phyloP scores from a whole-genome alignment of 2,113 vertebrate species.

The Amblyopsis rosae region DNA sequence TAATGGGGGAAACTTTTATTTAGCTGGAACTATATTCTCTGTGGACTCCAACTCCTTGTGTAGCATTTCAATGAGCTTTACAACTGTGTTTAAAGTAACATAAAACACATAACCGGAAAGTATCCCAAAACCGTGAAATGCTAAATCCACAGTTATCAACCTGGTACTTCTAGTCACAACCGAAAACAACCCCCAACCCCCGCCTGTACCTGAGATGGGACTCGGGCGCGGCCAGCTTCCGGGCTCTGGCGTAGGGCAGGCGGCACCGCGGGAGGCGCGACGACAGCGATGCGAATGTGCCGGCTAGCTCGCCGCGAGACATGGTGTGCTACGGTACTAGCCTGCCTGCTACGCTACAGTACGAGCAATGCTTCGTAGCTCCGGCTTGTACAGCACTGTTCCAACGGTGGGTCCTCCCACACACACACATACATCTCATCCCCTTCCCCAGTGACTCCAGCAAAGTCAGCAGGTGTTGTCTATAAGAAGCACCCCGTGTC shows the following conservation, averaged over 20 bases:
- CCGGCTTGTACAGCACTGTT: slow-evolving; percentile 42
- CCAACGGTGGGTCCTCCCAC: slow-evolving; percentile 49
- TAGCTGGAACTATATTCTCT: too few species aligned
- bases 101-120: too few species aligned
- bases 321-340: slow-evolving; percentile 56
- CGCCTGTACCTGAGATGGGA: slow-evolving; percentile 68
- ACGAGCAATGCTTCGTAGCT: slow-evolving; percentile 45
- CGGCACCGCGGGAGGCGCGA: slow-evolving; percentile 69
- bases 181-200: slow-evolving; percentile 12
- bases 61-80: too few species aligned
- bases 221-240: slow-evolving; percentile 39
- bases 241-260: slow-evolving; percentile 60
- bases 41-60: too few species aligned
- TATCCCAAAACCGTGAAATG: neutral
- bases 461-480: slow-evolving; percentile 67
- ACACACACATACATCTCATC: slow-evolving; percentile 24
- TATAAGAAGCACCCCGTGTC: slow-evolving; percentile 65
- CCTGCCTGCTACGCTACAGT: slow-evolving; percentile 42
- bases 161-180: slow-evolving; percentile 9
- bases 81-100: too few species aligned
- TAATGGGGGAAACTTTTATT: too few species aligned
- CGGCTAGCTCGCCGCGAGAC: slow-evolving; percentile 62
- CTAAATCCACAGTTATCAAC: slow-evolving; percentile 29
- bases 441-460: slow-evolving; percentile 40
- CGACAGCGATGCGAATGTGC: slow-evolving; percentile 58